Conservation (phyloP, 2,888 invertebrate species). For the Buathra laborator region DNA sequence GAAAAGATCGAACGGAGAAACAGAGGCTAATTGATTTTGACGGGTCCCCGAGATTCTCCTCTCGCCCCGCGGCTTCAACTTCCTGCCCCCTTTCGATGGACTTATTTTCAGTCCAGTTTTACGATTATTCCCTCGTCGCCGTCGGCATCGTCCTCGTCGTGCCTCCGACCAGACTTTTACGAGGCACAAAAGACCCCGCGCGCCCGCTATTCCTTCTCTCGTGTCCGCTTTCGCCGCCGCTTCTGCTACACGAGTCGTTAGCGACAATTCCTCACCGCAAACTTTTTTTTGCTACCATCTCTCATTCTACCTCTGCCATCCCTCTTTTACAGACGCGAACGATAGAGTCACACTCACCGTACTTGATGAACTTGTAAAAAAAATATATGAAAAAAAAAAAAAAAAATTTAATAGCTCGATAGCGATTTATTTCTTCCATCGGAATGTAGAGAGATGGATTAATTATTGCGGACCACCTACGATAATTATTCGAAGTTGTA, state of each 20-base stretch:
- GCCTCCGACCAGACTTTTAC: conserved; percentile 75
- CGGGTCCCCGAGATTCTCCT: conserved; percentile 66
- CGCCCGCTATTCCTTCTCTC: conserved; percentile 59
- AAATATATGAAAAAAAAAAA: neutral
- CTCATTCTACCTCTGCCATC: conserved; percentile 48
- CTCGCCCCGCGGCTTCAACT: conserved; percentile 72
- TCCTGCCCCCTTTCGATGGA: conserved; percentile 75
- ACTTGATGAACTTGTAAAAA: neutral
- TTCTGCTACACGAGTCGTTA: conserved; percentile 73
- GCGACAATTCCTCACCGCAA: conserved; percentile 74
- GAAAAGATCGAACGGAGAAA: conserved; percentile 9
- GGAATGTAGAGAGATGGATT: neutral
- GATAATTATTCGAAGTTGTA: neutral
- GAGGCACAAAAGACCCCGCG: conserved; percentile 76
- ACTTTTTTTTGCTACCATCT: conserved; percentile 68
- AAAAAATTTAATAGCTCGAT: neutral
- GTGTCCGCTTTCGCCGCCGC: conserved; percentile 72
- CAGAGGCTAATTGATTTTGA: conserved; percentile 77
- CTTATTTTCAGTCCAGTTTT: conserved; percentile 77
- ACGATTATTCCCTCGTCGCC: conserved; percentile 74
- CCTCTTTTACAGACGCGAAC: conserved; percentile 32
- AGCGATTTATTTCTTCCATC: neutral
- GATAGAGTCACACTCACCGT: conserved; percentile 18
- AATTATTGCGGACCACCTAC: conserved; percentile 9
- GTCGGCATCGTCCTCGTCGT: conserved; percentile 61